Evolutionary conservation across 2,797 vertebrate species (phyloP), one percentile per base, ranked within the genome.

Genomic region (Discoglossus pictus): DNA sequence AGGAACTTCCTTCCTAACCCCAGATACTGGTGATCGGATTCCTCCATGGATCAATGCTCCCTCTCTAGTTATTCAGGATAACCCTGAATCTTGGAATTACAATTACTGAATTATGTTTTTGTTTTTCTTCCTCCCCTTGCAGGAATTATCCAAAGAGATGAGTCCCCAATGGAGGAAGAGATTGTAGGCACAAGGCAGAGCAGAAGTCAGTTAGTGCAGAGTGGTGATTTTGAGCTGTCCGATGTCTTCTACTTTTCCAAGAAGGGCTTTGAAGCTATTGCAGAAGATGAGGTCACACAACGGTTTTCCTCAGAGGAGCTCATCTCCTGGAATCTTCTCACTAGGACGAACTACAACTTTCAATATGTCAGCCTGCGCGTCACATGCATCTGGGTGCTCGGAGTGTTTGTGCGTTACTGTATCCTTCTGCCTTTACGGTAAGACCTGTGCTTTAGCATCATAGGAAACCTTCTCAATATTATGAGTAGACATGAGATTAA

Each of bases 271-370:
- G 94, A 97, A 84, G 92, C 92, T 75, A 96, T 98, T 54, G 91
- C 93, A 52, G 95, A 98, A 35, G 96, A 98, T 44, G 89, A 94
- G 81, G 95, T 98, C 77, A 98, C 95, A 1, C 93, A 96, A 70
- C 81, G 94, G 51, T 98, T 99, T 84, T 94, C 94, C n/a, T 98
- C 96, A 0, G 94, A 99, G 83, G 94, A 99, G 76, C 82, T 99
- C 47, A 91, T 87, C 48, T 96, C 95, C 50, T 99, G 96, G 95
- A 99, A 98, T 80, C 93, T 99, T 21, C 93, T 99, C 61, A 98
- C 96, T 0, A 88, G 96, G 71, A 98, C 96, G 78, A 99, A 98
- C 52, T 80, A 90, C 73, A 93, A 98, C 82, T 99, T 99, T 80
- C 88, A 86, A 39, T 96, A 97, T 75, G 90, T 99, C 86, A 98